Conservation (phyloP, 1,140 invertebrate genomes). For the Anastrepha ludens region DNA sequence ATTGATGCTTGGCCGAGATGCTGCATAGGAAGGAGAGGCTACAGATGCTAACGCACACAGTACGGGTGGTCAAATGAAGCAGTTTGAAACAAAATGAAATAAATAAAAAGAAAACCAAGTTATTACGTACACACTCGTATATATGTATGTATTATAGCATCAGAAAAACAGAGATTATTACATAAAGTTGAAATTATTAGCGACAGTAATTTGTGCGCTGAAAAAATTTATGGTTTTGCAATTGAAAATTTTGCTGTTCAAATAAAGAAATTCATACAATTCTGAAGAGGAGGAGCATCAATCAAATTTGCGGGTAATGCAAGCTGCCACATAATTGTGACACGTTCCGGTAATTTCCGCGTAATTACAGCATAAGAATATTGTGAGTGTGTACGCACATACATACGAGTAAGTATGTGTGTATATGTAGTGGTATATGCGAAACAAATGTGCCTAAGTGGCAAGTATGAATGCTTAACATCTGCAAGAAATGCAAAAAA, state of each 20-base stretch:
- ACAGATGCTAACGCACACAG: background rate
- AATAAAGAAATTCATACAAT: background rate
- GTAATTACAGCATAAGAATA: slow-evolving; percentile 3
- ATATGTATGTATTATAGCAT: background rate
- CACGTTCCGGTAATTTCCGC: slow-evolving; percentile 38
- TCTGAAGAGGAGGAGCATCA: background rate
- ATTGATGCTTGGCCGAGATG: background rate
- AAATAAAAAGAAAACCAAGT: background rate
- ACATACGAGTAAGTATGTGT: background rate
- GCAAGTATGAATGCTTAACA: background rate
- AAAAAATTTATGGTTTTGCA: background rate
- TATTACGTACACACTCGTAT: background rate
- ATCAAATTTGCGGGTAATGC: background rate
- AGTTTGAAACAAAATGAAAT: background rate
- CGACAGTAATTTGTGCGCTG: background rate
- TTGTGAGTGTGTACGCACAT: background rate
- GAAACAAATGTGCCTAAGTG: background rate
- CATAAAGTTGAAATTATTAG: background rate
- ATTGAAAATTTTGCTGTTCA: background rate
- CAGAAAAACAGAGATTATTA: background rate
- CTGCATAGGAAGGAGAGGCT: background rate
- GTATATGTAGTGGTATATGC: background rate
- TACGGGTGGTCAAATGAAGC: slow-evolving; percentile 7
- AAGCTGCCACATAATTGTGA: slow-evolving; percentile 37
- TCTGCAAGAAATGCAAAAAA: background rate